Conservation (phyloP, 1,140 invertebrate genomes). For the Ectropis grisescens region DNA sequence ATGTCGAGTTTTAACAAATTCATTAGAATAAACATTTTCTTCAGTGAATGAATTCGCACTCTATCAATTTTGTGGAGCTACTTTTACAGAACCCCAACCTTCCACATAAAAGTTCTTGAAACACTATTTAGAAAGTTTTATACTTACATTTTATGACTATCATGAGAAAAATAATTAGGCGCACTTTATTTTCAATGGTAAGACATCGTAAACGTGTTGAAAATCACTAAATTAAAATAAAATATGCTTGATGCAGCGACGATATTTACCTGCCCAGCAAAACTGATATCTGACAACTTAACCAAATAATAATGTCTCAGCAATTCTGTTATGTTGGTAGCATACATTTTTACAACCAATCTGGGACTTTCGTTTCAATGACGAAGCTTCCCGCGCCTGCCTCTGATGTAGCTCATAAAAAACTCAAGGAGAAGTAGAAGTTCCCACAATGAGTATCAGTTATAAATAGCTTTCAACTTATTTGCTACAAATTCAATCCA, state of each 20-base stretch:
- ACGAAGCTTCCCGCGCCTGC: conserved; percentile 64
- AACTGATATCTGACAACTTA: conserved; percentile 66
- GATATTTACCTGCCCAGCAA: conserved; percentile 64
- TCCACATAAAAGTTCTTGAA: conserved; percentile 62
- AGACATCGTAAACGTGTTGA: conserved; percentile 35
- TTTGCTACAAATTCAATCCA: too few relatives aligned
- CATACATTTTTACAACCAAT: conserved; percentile 45
- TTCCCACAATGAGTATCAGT: too few relatives aligned
- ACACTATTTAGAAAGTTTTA: conserved; percentile 37
- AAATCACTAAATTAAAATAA: conserved; percentile 64
- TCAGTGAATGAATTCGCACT: conserved; percentile 55
- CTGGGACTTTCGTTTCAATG: conserved; percentile 27
- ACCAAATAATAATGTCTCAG: conserved; percentile 35
- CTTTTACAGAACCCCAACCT: conserved; percentile 65
- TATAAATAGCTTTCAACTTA: too few relatives aligned
- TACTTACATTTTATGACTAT: conserved; percentile 35
- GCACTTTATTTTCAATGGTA: conserved; percentile 29
- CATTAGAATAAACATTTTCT: too few relatives aligned
- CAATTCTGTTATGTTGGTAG: conserved; percentile 51
- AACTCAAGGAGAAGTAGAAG: too few relatives aligned
- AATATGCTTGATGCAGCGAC: conserved; percentile 52
- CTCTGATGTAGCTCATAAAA: too few relatives aligned
- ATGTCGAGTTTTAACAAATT: too few relatives aligned
- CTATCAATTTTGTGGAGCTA: conserved; percentile 61
- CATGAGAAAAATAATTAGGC: conserved; percentile 24